These are phyloP conservation scores for Exephanes ischioxanthus DNA, from an alignment of 2,888 invertebrate genomes.

Conservation along the genomic window DNA sequence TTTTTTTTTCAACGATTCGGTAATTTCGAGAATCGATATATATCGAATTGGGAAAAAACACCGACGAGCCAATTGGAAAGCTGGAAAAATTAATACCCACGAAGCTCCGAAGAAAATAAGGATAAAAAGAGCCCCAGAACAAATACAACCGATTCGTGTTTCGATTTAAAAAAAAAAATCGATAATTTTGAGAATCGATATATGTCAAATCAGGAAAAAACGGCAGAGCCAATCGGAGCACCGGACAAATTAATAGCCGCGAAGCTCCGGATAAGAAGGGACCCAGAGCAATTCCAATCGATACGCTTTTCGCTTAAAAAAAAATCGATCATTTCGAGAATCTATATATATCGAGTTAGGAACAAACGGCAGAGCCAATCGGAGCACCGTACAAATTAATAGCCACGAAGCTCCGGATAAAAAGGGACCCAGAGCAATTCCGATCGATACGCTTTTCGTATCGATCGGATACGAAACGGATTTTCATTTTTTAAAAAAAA, in stretches of 20 bases:
- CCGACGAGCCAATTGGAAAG: neutral
- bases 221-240: neutral
- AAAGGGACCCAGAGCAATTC: no score
- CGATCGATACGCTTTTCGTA: no score
- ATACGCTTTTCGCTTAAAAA: no score
- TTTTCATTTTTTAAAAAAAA: no score
- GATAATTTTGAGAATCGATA: neutral
- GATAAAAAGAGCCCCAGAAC: slow-evolving; percentile 15
- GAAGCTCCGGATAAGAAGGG: no score
- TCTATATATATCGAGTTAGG: neutral
- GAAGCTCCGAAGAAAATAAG: neutral
- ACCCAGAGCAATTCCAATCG: no score
- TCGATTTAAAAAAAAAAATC: neutral
- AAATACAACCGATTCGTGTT: slow-evolving; percentile 64
- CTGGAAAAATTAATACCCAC: neutral
- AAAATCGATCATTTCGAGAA: neutral
- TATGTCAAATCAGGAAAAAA: neutral
- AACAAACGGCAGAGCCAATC: neutral
- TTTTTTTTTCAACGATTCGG: neutral
- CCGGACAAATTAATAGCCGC: neutral
- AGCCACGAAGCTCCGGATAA: no score
- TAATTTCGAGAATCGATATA: neutral
- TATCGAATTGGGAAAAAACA: neutral
- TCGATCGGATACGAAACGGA: no score
- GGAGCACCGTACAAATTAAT: neutral